Conservation (phyloP, 2,797 vertebrate genomes). For the Streptopelia turtur region DNA sequence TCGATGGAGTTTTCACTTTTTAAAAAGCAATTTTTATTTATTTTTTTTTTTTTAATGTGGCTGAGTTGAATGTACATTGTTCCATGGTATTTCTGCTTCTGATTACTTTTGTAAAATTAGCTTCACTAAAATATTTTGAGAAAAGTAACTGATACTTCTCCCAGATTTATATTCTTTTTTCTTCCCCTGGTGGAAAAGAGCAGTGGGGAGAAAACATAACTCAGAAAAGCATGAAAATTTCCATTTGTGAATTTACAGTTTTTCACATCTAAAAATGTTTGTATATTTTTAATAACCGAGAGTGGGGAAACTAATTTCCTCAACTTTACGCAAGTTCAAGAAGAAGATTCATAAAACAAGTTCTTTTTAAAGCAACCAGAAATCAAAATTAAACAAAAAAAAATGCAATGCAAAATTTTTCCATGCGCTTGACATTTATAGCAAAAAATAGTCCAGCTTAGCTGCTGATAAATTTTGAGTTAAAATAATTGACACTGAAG, state of each 20-base stretch:
- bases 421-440: background rate
- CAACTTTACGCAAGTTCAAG: background rate
- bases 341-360: background rate
- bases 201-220: rapidly evolving
- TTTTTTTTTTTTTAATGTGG: rapidly evolving
- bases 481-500: rapidly evolving
- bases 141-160: background rate
- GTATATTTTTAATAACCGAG: background rate
- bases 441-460: background rate
- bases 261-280: background rate
- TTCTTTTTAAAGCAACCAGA: background rate
- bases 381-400: background rate
- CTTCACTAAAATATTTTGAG: background rate
- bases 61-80: rapidly evolving
- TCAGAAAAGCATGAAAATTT: background rate
- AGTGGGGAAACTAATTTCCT: background rate
- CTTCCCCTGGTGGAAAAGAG: background rate
- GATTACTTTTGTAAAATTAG: background rate
- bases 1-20: background rate
- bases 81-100: background rate
- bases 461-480: background rate
- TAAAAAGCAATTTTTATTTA: background rate
- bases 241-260: background rate
- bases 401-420: background rate
- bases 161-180: background rate